Evolutionary conservation across 2,888 invertebrate genomes (phyloP), one percentile per base, ranked within the genome.

Genomic region (Pharmacophagus antenor): DNA sequence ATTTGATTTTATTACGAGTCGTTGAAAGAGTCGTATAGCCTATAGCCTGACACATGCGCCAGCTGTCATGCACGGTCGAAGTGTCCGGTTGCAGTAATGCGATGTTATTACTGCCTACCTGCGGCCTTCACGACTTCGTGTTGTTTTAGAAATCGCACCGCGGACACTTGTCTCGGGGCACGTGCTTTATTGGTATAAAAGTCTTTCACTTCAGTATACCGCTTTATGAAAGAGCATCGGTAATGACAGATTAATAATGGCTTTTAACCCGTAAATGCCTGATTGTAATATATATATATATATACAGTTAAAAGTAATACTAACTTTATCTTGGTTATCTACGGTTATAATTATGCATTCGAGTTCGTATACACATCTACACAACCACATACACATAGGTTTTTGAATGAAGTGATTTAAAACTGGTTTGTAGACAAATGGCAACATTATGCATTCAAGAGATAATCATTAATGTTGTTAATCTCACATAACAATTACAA

Each of bases 71-170:
- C 65, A 66, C 65, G 64, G 61, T 62, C 66, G 67, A 67, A 70
- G 74, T 78, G 77, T 80, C 81, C 85, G 77, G 85, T 82, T 84
- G 81, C 76, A 76, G 76, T 87, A 88, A 88, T 87, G 70, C 72
- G 66, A 72, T 75, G 69, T 80, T 82, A 88, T 89, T 87, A 84
- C 76, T 68, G 68, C 70, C 71, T 75, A 85, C 88, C 89, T 74
- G 82, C 88, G 88, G 89, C 88, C 84, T 88, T 85, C 89, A 89
- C 88, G 89, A 89, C 74, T 79, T 76, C 74, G 79, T 73, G 74
- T 81, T 70, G 78, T 79, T 85, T 84, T 75, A 74, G 77, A 83
- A 85, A 88, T 84, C 78, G 80, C 81, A 79, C 79, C 69, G n/a
- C n/a, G 70, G 76, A 72, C 77, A 80, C 80, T 81, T 78, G 77